phyloP scores from a whole-genome alignment of 2,797 vertebrate species.

The Helicolenus hilgendorfi region DNA sequence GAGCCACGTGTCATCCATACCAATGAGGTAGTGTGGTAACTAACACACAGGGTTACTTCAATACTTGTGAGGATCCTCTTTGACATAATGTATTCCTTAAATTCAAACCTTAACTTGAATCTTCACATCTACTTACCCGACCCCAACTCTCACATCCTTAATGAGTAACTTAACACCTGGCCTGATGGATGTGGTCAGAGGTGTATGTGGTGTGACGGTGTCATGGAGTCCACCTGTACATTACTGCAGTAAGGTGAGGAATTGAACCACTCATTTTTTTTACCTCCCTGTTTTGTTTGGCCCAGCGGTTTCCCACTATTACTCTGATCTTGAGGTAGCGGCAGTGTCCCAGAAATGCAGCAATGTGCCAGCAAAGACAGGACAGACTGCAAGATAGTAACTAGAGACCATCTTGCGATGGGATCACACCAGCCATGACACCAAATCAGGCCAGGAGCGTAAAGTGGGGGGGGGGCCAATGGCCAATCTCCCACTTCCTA shows the following conservation, averaged over 20 bases:
- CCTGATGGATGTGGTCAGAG: neutral
- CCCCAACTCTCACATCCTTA: neutral
- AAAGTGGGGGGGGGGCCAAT: neutral
- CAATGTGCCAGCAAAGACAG: neutral
- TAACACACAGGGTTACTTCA: neutral
- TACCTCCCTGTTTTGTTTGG: neutral
- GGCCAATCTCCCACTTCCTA: neutral
- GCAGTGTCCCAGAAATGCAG: neutral
- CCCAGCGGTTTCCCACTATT: neutral
- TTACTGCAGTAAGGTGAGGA: neutral
- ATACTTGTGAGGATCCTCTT: neutral
- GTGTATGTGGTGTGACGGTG: neutral
- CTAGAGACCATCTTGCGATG: neutral
- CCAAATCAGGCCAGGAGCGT: neutral
- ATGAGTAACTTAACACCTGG: neutral
- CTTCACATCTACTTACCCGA: neutral
- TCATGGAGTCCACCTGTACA: neutral
- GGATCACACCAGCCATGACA: neutral
- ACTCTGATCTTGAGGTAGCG: neutral
- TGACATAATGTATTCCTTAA: neutral
- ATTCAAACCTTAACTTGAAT: neutral
- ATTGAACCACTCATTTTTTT: neutral
- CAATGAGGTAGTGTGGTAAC: conserved; percentile 28
- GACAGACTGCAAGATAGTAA: neutral
- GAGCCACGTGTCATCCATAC: conserved; percentile 32